A percentile compares a stretch with the other conserved stretches of the same genome.
phyloP scores from a whole-genome alignment of 2,888 invertebrate species.

The Oegoconia quadripuncta region DNA sequence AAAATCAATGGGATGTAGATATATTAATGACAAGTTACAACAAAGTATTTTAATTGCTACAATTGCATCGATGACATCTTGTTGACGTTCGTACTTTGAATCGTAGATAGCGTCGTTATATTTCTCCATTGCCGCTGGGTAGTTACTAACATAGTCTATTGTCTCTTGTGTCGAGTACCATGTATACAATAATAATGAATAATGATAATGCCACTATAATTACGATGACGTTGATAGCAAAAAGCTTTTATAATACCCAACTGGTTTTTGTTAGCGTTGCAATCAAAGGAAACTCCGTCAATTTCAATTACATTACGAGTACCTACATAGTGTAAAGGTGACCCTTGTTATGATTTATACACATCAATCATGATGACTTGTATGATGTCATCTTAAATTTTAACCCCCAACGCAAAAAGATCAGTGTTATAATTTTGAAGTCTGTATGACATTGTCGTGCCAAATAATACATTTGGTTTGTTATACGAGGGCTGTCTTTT shows the following conservation, averaged over 20 bases:
- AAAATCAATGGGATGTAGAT: too few species aligned
- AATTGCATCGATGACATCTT: not conserved
- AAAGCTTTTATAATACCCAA: constrained; percentile 8
- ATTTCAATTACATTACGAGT: not conserved
- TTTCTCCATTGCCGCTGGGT: constrained; percentile 3
- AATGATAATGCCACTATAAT: constrained; percentile 10
- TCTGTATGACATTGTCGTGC: too few species aligned
- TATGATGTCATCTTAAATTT: too few species aligned
- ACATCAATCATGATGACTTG: too few species aligned
- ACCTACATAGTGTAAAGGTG: constrained; percentile 2
- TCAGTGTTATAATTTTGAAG: too few species aligned
- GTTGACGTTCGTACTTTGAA: not conserved
- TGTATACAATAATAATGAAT: constrained; percentile 10
- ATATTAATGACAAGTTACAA: too few species aligned
- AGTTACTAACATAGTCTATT: constrained; percentile 1
- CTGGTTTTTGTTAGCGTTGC: constrained; percentile 7
- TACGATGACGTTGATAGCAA: constrained; percentile 7
- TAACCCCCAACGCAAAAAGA: too few species aligned
- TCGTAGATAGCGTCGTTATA: not conserved
- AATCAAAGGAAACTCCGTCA: constrained; percentile 1
- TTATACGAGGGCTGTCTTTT: too few species aligned
- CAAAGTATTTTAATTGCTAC: too few species aligned
- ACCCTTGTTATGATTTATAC: too few species aligned
- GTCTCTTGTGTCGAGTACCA: constrained; percentile 4
- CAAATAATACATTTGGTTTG: too few species aligned